phyloP scores from a whole-genome alignment of 1,140 invertebrate species.

The Bemisia tabaci region DNA sequence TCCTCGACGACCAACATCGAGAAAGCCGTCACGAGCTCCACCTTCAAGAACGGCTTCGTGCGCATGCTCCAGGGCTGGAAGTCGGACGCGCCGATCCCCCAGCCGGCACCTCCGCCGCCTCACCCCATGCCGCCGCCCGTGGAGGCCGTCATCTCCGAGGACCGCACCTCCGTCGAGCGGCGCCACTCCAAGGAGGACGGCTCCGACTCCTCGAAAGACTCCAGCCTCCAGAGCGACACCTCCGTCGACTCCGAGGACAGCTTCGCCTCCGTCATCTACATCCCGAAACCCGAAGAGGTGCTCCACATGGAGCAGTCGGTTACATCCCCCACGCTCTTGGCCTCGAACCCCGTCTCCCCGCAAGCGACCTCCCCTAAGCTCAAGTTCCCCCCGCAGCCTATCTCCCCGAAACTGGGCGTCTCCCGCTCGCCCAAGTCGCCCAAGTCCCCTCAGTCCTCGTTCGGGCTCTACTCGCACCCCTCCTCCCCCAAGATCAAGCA shows the following conservation, averaged over 20 bases:
- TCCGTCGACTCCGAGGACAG: slow-evolving; percentile 86
- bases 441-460: slow-evolving; percentile 5
- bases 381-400: slow-evolving; percentile 32
- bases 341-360: slow-evolving; percentile 27
- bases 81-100: slow-evolving; percentile 14
- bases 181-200: slow-evolving; percentile 64
- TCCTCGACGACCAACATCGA: slow-evolving; percentile 65
- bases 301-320: slow-evolving; percentile 14
- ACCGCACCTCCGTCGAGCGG: slow-evolving; percentile 32
- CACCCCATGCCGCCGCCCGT: slow-evolving; percentile 12
- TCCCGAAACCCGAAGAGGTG: slow-evolving; percentile 46
- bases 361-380: slow-evolving; percentile 42
- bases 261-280: slow-evolving; percentile 79
- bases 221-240: slow-evolving; percentile 80
- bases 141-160: slow-evolving; percentile 16
- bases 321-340: slow-evolving; percentile 22
- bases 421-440: slow-evolving; percentile 3
- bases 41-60: slow-evolving; percentile 48
- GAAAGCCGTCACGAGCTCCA: slow-evolving; percentile 48
- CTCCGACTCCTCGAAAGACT: slow-evolving; percentile 82
- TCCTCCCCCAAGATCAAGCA: slow-evolving; percentile 45
- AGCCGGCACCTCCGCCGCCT: slow-evolving; percentile 12
- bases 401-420: slow-evolving; percentile 20
- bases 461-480: slow-evolving; percentile 40
- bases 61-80: slow-evolving; percentile 50